phyloP scores from a whole-genome alignment of 2,888 invertebrate genomes.

The Alcis repandata region DNA sequence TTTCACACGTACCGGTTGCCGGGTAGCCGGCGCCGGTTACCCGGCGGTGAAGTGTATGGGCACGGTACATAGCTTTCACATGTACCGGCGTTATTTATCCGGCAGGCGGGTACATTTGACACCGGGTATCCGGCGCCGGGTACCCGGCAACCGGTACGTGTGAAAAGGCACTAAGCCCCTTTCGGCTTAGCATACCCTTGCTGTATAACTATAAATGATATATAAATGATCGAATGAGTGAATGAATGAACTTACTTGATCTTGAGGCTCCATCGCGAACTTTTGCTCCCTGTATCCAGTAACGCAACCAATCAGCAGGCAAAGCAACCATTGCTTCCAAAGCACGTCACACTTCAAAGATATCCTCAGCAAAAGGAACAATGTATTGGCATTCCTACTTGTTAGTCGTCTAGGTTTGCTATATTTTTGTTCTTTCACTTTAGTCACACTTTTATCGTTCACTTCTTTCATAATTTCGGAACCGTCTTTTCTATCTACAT shows the following conservation, averaged over 20 bases:
- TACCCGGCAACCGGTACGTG: too few relatives aligned
- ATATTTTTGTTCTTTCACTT: conserved; percentile 2
- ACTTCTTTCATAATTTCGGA: background rate
- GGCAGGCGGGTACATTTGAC: too few relatives aligned
- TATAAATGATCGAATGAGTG: too few relatives aligned
- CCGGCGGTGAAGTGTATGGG: too few relatives aligned
- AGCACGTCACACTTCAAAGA: conserved; percentile 45
- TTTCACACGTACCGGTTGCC: too few relatives aligned
- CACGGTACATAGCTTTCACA: too few relatives aligned
- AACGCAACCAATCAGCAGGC: conserved; percentile 61
- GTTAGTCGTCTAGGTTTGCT: conserved; percentile 53
- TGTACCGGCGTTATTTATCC: too few relatives aligned
- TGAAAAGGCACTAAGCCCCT: too few relatives aligned
- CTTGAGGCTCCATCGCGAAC: conserved; percentile 81
- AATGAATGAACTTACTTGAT: conserved; percentile 82
- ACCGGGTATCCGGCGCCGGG: too few relatives aligned
- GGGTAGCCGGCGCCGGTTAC: too few relatives aligned
- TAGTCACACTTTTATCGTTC: background rate
- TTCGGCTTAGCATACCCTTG: too few relatives aligned
- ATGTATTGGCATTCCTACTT: conserved; percentile 73
- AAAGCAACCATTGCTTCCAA: conserved; percentile 60
- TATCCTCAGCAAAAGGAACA: conserved; percentile 80
- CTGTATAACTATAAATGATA: too few relatives aligned
- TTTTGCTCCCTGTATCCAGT: conserved; percentile 74
- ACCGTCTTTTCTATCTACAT: background rate